A percentile compares a stretch with the other conserved stretches of the same genome.
Conservation (phyloP, 2,888 invertebrate genomes). For the Thereva nobilitata region DNA sequence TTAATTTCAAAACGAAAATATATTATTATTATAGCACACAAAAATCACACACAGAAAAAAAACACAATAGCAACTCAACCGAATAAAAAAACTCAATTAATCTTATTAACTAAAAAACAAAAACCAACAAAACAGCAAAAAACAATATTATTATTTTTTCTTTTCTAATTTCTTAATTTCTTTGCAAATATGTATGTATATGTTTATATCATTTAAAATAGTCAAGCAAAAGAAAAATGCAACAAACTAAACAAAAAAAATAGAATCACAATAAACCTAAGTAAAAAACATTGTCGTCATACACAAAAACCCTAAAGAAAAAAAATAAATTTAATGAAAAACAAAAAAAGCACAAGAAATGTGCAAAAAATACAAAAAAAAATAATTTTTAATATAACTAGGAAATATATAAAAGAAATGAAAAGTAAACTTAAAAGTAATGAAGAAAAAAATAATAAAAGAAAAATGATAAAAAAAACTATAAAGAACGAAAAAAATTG, state of each 20-base stretch:
- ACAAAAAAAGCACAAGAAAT: constrained; percentile 33
- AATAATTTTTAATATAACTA: constrained; percentile 26
- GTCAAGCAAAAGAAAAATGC: background rate
- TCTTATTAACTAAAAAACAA: constrained; percentile 14
- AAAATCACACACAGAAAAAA: constrained; percentile 23
- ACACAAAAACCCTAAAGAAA: constrained; percentile 36
- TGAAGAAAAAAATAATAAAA: constrained; percentile 34
- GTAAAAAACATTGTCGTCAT: constrained; percentile 39
- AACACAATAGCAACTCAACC: constrained; percentile 24
- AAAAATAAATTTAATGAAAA: constrained; percentile 26
- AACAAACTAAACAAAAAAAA: constrained; percentile 30
- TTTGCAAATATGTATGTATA: too few species aligned
- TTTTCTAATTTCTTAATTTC: too few species aligned
- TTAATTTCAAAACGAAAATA: background rate
- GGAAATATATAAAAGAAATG: constrained; percentile 34
- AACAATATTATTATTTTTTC: too few species aligned
- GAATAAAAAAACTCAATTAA: constrained; percentile 24
- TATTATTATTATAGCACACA: constrained; percentile 25
- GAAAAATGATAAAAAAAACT: constrained; percentile 24
- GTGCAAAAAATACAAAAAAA: constrained; percentile 31
- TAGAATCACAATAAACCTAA: constrained; percentile 28
- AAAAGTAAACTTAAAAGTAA: constrained; percentile 34
- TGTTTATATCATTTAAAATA: constrained; percentile 22
- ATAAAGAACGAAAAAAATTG: constrained; percentile 24
- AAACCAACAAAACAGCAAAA: too few species aligned